Evolutionary conservation across 2,797 vertebrate species (phyloP).

Genomic region (Tinamus major): DNA sequence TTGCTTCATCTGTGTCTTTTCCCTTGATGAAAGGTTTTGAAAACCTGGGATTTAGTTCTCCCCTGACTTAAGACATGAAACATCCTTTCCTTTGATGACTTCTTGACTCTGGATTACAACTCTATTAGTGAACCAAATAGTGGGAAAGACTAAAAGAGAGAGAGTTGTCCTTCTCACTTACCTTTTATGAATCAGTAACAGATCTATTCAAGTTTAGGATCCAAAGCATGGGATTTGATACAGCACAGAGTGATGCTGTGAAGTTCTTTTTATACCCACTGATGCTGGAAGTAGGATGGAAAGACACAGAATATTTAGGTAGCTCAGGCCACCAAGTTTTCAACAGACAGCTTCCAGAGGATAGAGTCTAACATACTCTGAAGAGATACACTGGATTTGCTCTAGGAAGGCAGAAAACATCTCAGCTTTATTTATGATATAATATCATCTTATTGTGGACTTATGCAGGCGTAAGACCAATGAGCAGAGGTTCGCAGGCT

Average conservation of each 20-base stretch:
- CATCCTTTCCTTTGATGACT: not conserved
- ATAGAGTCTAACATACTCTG: not conserved
- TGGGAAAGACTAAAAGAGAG: not conserved
- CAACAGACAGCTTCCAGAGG: not conserved
- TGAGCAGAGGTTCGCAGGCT: not conserved
- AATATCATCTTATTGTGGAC: not conserved
- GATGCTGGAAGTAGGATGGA: not conserved
- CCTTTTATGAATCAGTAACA: not conserved
- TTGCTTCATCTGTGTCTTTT: not conserved
- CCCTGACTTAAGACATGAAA: not conserved
- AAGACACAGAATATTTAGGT: not conserved
- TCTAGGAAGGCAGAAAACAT: not conserved
- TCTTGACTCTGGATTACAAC: fast-evolving
- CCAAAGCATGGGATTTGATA: not conserved
- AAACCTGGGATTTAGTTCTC: not conserved
- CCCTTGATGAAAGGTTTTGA: not conserved
- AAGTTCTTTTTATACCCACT: not conserved
- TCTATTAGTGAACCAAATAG: not conserved
- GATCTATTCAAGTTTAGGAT: not conserved
- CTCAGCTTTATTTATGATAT: not conserved
- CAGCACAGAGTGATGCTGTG: not conserved
- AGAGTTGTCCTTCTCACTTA: not conserved
- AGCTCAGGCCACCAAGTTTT: not conserved
- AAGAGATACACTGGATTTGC: not conserved
- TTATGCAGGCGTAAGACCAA: not conserved